A percentile compares a stretch with the other conserved stretches of the same genome.
Evolutionary conservation across 1,140 invertebrate genomes (phyloP).

Genomic region (Nymphalis io): DNA sequence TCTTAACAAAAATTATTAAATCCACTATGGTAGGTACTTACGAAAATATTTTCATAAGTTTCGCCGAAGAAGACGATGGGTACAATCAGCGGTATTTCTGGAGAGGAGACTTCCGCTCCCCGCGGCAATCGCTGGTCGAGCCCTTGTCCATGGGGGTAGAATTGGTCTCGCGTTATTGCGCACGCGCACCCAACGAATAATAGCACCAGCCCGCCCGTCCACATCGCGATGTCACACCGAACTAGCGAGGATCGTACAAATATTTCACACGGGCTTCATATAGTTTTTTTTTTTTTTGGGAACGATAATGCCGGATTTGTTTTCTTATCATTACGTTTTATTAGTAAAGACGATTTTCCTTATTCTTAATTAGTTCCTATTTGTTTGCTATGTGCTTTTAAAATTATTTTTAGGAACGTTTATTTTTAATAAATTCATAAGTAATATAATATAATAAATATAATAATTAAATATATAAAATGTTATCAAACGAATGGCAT

Average conservation of each 20-base stretch:
- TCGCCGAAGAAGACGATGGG: slow-evolving; percentile 88
- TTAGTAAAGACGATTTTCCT: not conserved
- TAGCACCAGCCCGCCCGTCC: slow-evolving; percentile 59
- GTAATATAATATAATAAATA: too few species aligned
- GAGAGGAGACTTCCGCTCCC: slow-evolving; percentile 75
- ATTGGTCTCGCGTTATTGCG: slow-evolving; percentile 65
- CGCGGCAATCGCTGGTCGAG: slow-evolving; percentile 68
- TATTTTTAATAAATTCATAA: not conserved
- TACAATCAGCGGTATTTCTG: slow-evolving; percentile 75
- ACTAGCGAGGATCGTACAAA: slow-evolving; percentile 1
- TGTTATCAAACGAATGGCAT: too few species aligned
- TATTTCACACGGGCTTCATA: not conserved
- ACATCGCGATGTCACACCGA: slow-evolving; percentile 50
- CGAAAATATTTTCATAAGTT: slow-evolving; percentile 86
- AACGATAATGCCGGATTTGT: slow-evolving; percentile 5
- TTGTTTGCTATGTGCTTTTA: not conserved
- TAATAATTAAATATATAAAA: too few species aligned
- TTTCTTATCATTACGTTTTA: not conserved
- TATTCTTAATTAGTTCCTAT: not conserved
- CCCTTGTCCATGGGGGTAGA: slow-evolving; percentile 68
- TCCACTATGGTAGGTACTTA: slow-evolving; percentile 81
- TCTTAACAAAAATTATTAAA: not conserved
- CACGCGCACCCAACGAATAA: slow-evolving; percentile 45
- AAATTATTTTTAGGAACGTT: not conserved
- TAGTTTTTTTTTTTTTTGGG: not conserved